Conservation (phyloP, 2,888 invertebrate species). For the Eupithecia vulgata region DNA sequence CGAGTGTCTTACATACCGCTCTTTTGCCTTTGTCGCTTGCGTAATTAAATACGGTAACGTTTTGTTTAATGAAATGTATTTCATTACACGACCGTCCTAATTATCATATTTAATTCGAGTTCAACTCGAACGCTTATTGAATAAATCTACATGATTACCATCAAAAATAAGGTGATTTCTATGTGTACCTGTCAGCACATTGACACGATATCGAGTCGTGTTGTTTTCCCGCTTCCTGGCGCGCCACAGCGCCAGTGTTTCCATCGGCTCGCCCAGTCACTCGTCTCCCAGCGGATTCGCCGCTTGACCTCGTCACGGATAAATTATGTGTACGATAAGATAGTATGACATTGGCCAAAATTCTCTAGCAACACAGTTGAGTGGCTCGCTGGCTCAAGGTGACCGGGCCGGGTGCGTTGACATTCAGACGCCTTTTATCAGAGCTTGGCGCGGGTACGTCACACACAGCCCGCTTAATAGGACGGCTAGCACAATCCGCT, state of each 20-base stretch:
- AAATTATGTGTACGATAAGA: constrained; percentile 57
- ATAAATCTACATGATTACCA: constrained; percentile 40
- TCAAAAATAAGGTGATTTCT: constrained; percentile 44
- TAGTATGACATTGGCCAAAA: constrained; percentile 70
- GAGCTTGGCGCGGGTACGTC: constrained; percentile 60
- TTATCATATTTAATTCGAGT: constrained; percentile 42
- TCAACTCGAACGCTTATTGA: constrained; percentile 32
- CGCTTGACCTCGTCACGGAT: constrained; percentile 44
- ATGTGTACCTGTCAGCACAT: constrained; percentile 37
- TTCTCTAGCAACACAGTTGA: constrained; percentile 63
- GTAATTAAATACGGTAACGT: constrained; percentile 41
- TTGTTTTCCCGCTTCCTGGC: constrained; percentile 35
- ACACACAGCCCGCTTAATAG: constrained; percentile 60
- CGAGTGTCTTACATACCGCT: constrained; percentile 41
- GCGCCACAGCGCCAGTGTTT: constrained; percentile 32
- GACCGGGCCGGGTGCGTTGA: constrained; percentile 76
- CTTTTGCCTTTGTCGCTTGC: constrained; percentile 31
- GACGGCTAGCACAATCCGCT: constrained; percentile 45
- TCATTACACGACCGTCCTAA: constrained; percentile 42
- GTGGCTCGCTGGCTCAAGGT: constrained; percentile 69
- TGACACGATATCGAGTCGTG: constrained; percentile 40
- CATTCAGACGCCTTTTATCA: constrained; percentile 79
- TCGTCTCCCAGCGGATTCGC: constrained; percentile 38
- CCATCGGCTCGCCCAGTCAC: constrained; percentile 30
- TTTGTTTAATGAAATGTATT: constrained; percentile 31